phyloP scores from a whole-genome alignment of 2,113 vertebrate genomes.

The Gopherus flavomarginatus region DNA sequence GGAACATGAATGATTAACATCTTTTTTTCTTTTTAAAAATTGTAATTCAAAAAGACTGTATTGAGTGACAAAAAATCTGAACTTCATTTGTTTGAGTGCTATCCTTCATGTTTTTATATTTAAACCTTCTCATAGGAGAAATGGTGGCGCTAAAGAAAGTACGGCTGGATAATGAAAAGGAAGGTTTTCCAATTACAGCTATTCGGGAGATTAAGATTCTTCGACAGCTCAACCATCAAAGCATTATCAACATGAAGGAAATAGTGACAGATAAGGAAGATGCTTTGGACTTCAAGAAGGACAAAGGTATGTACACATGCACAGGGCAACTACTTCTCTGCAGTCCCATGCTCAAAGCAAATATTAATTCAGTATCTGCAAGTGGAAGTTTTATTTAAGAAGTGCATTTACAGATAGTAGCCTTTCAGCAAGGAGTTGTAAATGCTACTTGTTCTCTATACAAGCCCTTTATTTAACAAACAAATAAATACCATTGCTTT shows the following conservation, averaged over 20 bases:
- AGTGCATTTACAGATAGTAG: background rate
- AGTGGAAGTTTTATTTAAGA: background rate
- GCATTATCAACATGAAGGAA: conserved; percentile 92
- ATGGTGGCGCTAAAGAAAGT: conserved; percentile 91
- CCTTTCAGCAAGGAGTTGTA: background rate
- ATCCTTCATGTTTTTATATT: background rate
- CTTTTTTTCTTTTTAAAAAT: background rate
- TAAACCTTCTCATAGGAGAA: conserved; percentile 79
- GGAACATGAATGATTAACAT: background rate
- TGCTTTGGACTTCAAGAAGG: conserved; percentile 89
- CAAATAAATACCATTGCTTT: background rate
- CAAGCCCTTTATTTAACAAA: conserved; percentile 1
- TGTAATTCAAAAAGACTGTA: background rate
- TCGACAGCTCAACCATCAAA: conserved; percentile 87
- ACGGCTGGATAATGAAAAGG: conserved; percentile 88
- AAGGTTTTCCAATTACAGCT: conserved; percentile 91
- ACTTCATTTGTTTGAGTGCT: background rate
- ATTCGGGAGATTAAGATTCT: conserved; percentile 91
- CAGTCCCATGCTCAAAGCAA: fast-evolving
- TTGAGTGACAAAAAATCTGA: background rate
- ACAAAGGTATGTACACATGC: conserved; percentile 80
- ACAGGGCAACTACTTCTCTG: background rate
- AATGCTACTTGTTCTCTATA: background rate
- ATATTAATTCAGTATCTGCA: background rate
- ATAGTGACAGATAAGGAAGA: conserved; percentile 90